phyloP scores from a whole-genome alignment of 2,797 vertebrate genomes.

The Rhynchonycteris naso region DNA sequence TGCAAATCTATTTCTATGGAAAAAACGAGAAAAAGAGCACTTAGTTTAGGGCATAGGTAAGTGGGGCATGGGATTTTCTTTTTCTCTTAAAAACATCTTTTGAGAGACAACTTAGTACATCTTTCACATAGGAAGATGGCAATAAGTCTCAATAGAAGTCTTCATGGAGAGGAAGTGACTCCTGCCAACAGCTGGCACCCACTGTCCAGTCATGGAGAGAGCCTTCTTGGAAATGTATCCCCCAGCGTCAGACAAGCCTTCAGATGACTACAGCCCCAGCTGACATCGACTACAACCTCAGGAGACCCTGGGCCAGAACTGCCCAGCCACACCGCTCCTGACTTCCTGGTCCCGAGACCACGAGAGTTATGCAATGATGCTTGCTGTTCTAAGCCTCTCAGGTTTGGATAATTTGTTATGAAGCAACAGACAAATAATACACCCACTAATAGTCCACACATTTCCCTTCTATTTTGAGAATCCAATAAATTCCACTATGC shows the following conservation, averaged over 20 bases:
- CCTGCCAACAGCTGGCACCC: neutral
- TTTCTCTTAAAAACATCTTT: constrained; percentile 15
- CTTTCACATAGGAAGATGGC: neutral
- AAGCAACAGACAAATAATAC: neutral
- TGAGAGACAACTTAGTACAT: neutral
- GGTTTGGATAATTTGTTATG: neutral
- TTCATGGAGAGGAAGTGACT: neutral
- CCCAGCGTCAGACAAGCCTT: neutral
- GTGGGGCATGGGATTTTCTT: neutral
- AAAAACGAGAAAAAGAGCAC: neutral
- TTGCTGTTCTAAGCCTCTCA: neutral
- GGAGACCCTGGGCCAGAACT: neutral
- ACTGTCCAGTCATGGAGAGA: neutral
- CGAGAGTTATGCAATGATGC: neutral
- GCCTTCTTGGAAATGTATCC: neutral
- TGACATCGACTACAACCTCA: neutral
- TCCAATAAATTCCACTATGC: neutral
- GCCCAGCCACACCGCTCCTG: neutral
- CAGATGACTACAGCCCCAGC: no score
- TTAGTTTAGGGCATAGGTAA: neutral
- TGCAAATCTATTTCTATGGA: constrained; percentile 41
- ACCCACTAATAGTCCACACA: neutral
- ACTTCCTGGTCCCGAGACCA: neutral
- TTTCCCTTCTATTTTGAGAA: constrained; percentile 33
- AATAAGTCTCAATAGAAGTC: neutral